Evolutionary conservation across 2,888 invertebrate genomes (phyloP).

Genomic region (Bruchidius siliquastri): DNA sequence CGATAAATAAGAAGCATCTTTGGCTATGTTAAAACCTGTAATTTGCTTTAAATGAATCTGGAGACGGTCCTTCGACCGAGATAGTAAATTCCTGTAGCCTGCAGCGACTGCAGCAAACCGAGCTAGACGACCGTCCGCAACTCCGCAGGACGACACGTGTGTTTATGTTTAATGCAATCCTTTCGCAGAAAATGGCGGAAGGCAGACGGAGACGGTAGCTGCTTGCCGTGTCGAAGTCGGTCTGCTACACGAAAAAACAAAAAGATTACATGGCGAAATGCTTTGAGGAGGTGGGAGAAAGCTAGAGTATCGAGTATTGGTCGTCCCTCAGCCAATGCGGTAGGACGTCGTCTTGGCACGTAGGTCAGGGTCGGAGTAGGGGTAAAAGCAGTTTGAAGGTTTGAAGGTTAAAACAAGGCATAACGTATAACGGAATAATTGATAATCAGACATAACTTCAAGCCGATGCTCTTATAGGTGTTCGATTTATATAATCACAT

Average conservation of each 20-base stretch:
- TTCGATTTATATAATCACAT: no score
- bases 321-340: constrained; percentile 39
- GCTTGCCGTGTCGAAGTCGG: neutral
- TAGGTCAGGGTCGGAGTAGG: constrained; percentile 13
- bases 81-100: neutral
- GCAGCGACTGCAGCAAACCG: neutral
- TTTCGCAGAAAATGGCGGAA: constrained; percentile 32
- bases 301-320: constrained; percentile 34
- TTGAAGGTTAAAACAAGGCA: neutral
- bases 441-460: no score
- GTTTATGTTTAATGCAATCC: constrained; percentile 35
- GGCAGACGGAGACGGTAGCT: constrained; percentile 17
- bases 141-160: constrained; percentile 3
- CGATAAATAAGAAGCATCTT: no score
- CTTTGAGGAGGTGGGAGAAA: constrained; percentile 29
- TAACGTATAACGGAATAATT: no score
- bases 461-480: no score
- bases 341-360: constrained; percentile 3
- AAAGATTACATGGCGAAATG: constrained; percentile 30
- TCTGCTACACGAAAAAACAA: constrained; percentile 26
- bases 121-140: neutral
- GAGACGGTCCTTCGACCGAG: neutral
- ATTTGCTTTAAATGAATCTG: no score
- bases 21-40: no score
- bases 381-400: constrained; percentile 1